Base-by-base conservation (phyloP, 2,888 invertebrate species). In the Eulithis prunata region DNA sequence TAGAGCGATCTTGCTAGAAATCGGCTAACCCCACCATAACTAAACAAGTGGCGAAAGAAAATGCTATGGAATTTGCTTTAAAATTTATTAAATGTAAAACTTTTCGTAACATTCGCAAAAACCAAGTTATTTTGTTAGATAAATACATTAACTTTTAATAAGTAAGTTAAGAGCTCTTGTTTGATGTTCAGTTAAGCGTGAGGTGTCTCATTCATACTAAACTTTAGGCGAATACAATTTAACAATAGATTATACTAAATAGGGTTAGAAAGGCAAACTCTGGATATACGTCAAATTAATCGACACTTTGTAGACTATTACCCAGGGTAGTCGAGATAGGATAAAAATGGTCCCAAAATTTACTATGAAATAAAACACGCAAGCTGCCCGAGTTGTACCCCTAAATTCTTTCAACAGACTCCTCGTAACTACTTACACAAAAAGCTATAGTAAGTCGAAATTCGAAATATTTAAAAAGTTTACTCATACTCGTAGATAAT, bases 261-360 rank as follows among this genome's bases (percentile, higher is more conserved):
- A 66, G 2, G 59, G 57, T 66, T 67, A 68, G 72, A 66, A 71
- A 71, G 70, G 68, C 67, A 66, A 77, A 74, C 74, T 74, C 73
- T 72, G 68, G 61, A 66, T 69, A 69, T 64, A 68, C 60, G 63
- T 66, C 8, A 51, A 54, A 62, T 53, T 66, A 53, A 41, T 56
- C 62, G 68, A 68, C 63, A 57, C 41, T 38, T 60, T 49, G 67
- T 74, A 79, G 81, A 76, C 76, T 79, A 80, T 73, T 75, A 77
- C 78, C 78, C 78, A 78, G 77, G 75, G 75, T 74, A 78, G 78
- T 78, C 71, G 79, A 80, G 82, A 78, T 80, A 76, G 80, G 83
- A 84, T 83, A 82, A 83, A 21, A 88, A 84, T 92, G 92, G 92
- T 92, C 92, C 92, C 92, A 91, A 91, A 90, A 89, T 91, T 89